Conservation (phyloP, 2,113 vertebrate genomes). For the Struthio camelus region DNA sequence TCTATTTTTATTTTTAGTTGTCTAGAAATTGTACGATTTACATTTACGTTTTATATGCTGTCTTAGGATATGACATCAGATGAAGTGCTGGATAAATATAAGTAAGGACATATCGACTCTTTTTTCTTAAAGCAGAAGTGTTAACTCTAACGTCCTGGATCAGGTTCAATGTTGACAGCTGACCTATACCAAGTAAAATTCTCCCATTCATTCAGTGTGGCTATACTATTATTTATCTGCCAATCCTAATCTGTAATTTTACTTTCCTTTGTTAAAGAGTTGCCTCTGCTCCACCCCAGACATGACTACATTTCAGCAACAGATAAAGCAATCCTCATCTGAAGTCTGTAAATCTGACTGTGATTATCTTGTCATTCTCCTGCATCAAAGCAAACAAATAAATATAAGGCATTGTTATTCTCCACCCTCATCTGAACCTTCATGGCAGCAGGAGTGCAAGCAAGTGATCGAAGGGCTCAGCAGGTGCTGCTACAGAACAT, state of each 20-base stretch:
- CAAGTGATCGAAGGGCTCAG: neutral
- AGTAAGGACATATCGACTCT: neutral
- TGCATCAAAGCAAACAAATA: neutral
- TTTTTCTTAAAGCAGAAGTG: neutral
- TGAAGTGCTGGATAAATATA: neutral
- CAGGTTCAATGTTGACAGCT: neutral
- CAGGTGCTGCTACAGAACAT: conserved; percentile 21
- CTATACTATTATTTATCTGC: neutral
- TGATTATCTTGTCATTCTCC: neutral
- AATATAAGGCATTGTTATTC: neutral
- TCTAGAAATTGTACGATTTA: neutral
- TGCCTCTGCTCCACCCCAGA: neutral
- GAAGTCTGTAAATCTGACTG: neutral
- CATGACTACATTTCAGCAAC: neutral
- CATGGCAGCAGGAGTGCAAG: neutral
- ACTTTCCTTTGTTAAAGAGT: neutral
- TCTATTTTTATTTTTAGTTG: neutral
- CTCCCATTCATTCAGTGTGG: neutral
- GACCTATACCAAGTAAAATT: neutral
- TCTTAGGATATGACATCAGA: neutral
- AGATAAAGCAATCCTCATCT: neutral
- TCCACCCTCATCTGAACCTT: neutral
- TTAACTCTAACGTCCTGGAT: neutral
- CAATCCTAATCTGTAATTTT: neutral
- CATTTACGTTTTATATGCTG: neutral